Base-by-base conservation (phyloP, 2,888 invertebrate species). In the Adelphocoris suturalis region DNA sequence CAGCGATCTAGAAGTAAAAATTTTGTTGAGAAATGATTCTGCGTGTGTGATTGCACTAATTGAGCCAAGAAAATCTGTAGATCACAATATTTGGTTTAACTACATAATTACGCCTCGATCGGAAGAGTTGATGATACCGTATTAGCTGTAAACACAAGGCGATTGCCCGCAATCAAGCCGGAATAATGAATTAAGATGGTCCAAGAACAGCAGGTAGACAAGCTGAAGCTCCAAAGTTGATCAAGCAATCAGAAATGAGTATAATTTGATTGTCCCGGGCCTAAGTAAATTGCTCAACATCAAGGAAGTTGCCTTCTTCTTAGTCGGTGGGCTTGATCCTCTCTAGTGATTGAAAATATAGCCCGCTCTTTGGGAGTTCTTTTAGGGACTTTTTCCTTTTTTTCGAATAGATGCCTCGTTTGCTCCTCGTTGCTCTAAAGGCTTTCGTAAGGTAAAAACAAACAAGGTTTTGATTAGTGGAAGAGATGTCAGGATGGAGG, bases 391-490 rank as follows among this genome's bases (percentile, higher is more conserved):
- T 78, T 47, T 78, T 47, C 1, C 47, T 19, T 82, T 23, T 52
- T 82, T 82, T 82, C 82, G 82, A 78, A 78, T 48, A 52, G 82
- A 52, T 82, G 82, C 88, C 78, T 78, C 78, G 88, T 88, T 88
- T 48, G 88, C 88, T 88, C 76, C 76, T 61, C 88, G 55, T 85
- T 61, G 88, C 55, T 52, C 55, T 78, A 37, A 27, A 37, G 88
- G 86, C 68, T 68, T 68, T 68, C 68, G 12, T 68, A 75, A 75
- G 47, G 75, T 61, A 61, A 78, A 89, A 89, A 89, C 89, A 81
- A 89, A 89, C 89, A 89, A 89, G 82, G 82, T 57, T 89, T 82
- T 89, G 89, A 89, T 89, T 89, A 61, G 89, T 68, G 57, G 76
- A 3, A 16, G 85, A 86, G 86, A 68, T 9, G 68, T 68, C 68